A percentile compares a stretch with the other conserved stretches of the same genome.
phyloP scores from a whole-genome alignment of 2,888 invertebrate species.

The Penaeus monodon region DNA sequence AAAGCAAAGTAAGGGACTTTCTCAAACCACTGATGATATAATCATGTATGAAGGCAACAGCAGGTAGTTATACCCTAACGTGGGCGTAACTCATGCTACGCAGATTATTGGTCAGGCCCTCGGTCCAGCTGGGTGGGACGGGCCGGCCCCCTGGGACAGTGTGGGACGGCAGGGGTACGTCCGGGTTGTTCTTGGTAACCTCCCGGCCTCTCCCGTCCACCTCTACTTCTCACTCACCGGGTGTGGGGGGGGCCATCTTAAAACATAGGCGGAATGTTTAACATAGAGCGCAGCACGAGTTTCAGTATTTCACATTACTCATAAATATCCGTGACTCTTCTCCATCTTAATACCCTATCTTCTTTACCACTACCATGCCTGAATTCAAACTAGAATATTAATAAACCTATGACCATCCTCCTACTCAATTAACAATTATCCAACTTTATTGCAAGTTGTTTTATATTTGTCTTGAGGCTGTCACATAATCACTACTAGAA shows the following conservation, averaged over 20 bases:
- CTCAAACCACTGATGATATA: slow-evolving; percentile 59
- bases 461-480: too few species aligned
- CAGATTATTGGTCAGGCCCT: slow-evolving; percentile 59
- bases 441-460: too few species aligned
- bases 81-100: slow-evolving; percentile 63
- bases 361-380: too few species aligned
- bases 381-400: too few species aligned
- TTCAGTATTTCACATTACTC: slow-evolving; percentile 15
- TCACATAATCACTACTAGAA: too few species aligned
- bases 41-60: slow-evolving; percentile 60
- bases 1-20: slow-evolving; percentile 51
- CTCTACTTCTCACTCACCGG: slow-evolving; percentile 64
- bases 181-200: slow-evolving; percentile 55
- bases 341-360: slow-evolving; percentile 12
- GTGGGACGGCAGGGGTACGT: slow-evolving; percentile 55
- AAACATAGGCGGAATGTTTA: slow-evolving; percentile 61
- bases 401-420: too few species aligned
- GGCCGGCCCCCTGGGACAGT: slow-evolving; percentile 55
- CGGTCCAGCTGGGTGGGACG: slow-evolving; percentile 60
- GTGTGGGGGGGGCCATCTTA: slow-evolving; percentile 62
- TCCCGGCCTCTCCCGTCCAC: slow-evolving; percentile 62
- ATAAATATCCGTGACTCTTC: slow-evolving; percentile 8
- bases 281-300: slow-evolving; percentile 37
- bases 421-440: too few species aligned
- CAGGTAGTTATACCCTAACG: slow-evolving; percentile 63